Conservation (phyloP, 1,140 invertebrate species). For the Drosophila micromelanica region DNA sequence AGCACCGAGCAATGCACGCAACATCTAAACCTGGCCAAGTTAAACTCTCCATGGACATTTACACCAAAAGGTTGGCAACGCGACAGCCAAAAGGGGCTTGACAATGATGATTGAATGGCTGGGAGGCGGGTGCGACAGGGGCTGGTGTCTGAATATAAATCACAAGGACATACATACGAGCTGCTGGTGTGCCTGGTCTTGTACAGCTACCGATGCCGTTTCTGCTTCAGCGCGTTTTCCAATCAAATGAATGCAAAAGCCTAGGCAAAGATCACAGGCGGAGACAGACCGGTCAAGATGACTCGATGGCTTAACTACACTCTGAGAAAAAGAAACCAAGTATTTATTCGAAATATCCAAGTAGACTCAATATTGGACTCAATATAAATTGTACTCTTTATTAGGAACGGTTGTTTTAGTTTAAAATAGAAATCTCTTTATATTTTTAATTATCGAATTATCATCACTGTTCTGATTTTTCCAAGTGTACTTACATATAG, state of each 20-base stretch:
- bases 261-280: conserved; percentile 66
- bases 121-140: neutral
- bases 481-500: conserved; percentile 3
- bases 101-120: conserved; percentile 1
- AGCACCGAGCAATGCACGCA: conserved; percentile 1
- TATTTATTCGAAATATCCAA: no score
- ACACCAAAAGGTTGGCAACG: conserved; percentile 10
- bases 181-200: conserved; percentile 35
- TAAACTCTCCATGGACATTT: conserved; percentile 33
- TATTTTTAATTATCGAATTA: no score
- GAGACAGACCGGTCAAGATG: conserved; percentile 32
- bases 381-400: no score
- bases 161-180: conserved; percentile 23
- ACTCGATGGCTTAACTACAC: conserved; percentile 31
- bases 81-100: conserved; percentile 3
- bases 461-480: no score
- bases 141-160: conserved; percentile 31
- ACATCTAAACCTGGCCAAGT: conserved; percentile 14
- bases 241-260: conserved; percentile 70
- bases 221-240: conserved; percentile 69
- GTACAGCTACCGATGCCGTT: conserved; percentile 59
- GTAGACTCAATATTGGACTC: no score
- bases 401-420: no score
- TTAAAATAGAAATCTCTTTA: no score
- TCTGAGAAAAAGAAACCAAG: neutral